A percentile compares a stretch with the other conserved stretches of the same genome.
phyloP scores from a whole-genome alignment of 1,140 invertebrate species.

The Chironomus tepperi region DNA sequence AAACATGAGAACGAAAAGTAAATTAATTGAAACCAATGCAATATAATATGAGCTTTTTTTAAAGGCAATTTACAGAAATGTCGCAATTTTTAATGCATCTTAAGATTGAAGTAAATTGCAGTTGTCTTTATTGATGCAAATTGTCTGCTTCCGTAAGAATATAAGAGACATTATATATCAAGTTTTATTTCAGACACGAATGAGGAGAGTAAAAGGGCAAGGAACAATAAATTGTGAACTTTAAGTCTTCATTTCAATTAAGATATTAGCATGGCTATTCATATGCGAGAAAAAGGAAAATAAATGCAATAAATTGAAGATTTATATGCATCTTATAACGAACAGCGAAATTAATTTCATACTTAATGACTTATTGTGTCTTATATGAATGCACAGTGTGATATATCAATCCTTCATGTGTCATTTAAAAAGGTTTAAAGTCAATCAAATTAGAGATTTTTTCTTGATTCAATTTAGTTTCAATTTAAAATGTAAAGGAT shows the following conservation, averaged over 20 bases:
- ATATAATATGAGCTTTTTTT: neutral
- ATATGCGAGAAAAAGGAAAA: no score
- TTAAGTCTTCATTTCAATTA: no score
- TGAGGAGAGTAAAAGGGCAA: neutral
- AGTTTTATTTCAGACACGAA: neutral
- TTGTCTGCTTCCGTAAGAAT: constrained; percentile 5
- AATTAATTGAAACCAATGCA: neutral
- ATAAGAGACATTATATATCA: neutral
- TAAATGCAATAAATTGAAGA: no score
- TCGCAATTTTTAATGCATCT: neutral
- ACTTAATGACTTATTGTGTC: no score
- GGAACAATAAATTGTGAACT: neutral
- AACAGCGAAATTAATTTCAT: no score
- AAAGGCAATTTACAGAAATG: neutral
- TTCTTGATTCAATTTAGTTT: no score
- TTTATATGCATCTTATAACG: no score
- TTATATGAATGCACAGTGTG: neutral
- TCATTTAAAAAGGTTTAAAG: neutral
- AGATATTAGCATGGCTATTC: no score
- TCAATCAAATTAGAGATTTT: neutral
- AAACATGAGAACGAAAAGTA: neutral
- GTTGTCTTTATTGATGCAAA: constrained; percentile 13
- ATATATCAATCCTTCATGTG: constrained; percentile 1
- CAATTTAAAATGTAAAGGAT: no score
- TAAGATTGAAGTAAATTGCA: constrained; percentile 2